These are phyloP conservation scores for Auanema freiburgensis DNA, from an alignment of 2,888 invertebrate species.

Conservation along the genomic window DNA sequence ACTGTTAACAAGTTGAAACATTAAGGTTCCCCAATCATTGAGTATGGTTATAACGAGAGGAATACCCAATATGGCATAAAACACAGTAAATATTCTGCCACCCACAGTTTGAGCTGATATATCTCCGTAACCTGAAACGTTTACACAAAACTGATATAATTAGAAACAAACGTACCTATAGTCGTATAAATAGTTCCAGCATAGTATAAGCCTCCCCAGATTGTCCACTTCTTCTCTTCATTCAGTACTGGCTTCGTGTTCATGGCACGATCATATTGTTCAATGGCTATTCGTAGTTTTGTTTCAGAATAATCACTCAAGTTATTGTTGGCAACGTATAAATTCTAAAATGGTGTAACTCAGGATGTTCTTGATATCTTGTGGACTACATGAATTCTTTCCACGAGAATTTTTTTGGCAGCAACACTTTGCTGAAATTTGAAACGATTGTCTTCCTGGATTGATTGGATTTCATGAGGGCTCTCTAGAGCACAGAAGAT, in stretches of 20 bases:
- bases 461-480: conserved; percentile 26
- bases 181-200: conserved; percentile 67
- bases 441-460: conserved; percentile 21
- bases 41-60: conserved; percentile 90
- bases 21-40: conserved; percentile 92
- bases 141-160: neutral
- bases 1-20: conserved; percentile 66
- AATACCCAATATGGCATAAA: conserved; percentile 91
- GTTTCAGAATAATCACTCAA: conserved; percentile 31
- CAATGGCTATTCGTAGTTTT: conserved; percentile 30
- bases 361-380: too few species aligned
- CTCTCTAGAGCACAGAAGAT: conserved; percentile 51
- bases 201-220: conserved; percentile 67
- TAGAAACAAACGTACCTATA: conserved; percentile 68
- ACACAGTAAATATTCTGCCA: conserved; percentile 83
- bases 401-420: conserved; percentile 32
- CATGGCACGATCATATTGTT: conserved; percentile 39
- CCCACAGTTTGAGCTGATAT: conserved; percentile 83
- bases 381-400: conserved; percentile 30
- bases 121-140: conserved; percentile 75
- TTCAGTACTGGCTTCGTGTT: conserved; percentile 28
- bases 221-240: conserved; percentile 51
- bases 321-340: conserved; percentile 23
- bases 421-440: conserved; percentile 29
- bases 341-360: conserved; percentile 30